Evolutionary conservation across 2,888 invertebrate species (phyloP).

Genomic region (Eupeodes luniger): DNA sequence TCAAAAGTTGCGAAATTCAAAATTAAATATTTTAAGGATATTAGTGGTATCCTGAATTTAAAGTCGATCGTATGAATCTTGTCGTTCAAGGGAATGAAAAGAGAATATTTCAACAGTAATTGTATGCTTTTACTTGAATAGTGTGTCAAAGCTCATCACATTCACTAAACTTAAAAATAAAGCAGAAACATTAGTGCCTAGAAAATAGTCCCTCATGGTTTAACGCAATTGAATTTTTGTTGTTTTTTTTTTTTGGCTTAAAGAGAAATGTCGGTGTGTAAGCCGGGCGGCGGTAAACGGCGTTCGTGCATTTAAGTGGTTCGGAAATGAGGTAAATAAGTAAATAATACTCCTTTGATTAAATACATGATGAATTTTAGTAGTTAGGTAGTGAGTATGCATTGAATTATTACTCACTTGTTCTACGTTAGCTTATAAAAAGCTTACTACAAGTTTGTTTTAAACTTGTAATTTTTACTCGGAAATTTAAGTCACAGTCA

Average conservation of each 20-base stretch:
- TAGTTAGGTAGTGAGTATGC: background rate
- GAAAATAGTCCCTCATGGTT: background rate
- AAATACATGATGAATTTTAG: background rate
- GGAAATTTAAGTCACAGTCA: background rate
- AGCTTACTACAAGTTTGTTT: conserved; percentile 11
- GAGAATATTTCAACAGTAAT: background rate
- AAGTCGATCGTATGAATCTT: background rate
- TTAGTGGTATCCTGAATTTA: background rate
- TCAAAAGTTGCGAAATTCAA: conserved; percentile 33
- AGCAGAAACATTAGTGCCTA: background rate
- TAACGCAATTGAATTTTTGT: background rate
- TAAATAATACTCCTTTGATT: background rate
- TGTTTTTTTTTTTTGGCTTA: background rate
- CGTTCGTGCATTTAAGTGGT: background rate
- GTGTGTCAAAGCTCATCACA: background rate
- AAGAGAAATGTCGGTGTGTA: background rate
- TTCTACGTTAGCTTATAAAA: background rate
- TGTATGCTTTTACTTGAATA: background rate
- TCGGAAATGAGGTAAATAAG: background rate
- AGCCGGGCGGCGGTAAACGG: background rate
- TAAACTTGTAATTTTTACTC: background rate
- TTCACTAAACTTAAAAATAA: background rate
- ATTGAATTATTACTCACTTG: conserved; percentile 2
- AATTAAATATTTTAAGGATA: conserved; percentile 6
- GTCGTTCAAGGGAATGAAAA: background rate